Evolutionary conservation across 2,797 vertebrate species (phyloP).

Genomic region (Poecile montanus): DNA sequence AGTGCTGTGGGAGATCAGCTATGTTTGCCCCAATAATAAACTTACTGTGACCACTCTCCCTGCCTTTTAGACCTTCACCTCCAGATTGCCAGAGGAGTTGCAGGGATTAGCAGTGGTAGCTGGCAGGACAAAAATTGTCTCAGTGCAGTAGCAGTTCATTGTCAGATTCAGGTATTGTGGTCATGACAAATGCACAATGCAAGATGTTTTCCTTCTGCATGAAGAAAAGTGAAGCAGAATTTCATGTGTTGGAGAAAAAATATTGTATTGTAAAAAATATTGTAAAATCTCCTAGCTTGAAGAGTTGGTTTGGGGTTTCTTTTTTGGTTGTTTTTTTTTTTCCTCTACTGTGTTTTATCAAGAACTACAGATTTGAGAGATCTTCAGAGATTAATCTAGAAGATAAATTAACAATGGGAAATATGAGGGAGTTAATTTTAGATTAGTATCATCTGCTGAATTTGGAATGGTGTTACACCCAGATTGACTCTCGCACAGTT

Average conservation of each 20-base stretch:
- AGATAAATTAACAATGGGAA: not conserved
- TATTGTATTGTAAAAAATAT: not conserved
- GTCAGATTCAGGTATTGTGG: not conserved
- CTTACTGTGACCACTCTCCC: not conserved
- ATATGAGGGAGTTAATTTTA: not conserved
- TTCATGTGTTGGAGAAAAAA: not conserved
- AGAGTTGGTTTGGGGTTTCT: not conserved
- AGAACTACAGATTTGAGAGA: not conserved
- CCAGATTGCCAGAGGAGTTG: not conserved
- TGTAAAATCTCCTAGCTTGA: not conserved
- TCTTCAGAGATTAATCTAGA: not conserved
- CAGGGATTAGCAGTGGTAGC: not conserved
- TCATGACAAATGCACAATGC: not conserved
- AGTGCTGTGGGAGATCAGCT: not conserved
- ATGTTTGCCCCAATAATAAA: not conserved
- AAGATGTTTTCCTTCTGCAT: not conserved
- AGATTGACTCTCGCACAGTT: not conserved
- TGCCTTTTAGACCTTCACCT: not conserved
- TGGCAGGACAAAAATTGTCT: not conserved
- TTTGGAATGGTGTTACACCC: not conserved
- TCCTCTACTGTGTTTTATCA: not conserved
- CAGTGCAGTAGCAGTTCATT: not conserved
- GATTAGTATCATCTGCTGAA: not conserved
- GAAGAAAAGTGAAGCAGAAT: not conserved
- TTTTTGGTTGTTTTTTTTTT: too few species aligned